Evolutionary conservation across 2,113 vertebrate genomes (phyloP).

Genomic region (Paedocypris sp.): DNA sequence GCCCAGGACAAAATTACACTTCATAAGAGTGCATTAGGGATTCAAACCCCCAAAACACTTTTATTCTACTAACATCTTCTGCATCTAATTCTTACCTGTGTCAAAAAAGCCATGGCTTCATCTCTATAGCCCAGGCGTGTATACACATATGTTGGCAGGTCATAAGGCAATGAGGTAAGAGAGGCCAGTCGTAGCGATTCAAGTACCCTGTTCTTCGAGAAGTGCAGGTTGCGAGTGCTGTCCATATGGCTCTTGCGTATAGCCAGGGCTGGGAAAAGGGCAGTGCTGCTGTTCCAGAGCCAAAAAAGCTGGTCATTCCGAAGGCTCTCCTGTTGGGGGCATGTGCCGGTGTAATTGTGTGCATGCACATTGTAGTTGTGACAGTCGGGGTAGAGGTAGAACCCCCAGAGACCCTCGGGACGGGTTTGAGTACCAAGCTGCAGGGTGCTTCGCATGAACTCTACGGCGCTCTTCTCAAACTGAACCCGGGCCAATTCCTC

Average conservation of each 20-base stretch:
- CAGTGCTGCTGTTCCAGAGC: slow-evolving; percentile 70
- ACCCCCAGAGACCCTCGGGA: slow-evolving; percentile 64
- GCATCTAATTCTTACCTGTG: slow-evolving; percentile 47
- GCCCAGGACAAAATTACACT: too few species aligned
- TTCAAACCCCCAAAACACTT: not conserved
- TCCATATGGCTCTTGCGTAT: slow-evolving; percentile 58
- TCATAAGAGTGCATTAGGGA: not conserved
- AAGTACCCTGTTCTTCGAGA: slow-evolving; percentile 62
- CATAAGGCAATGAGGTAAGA: slow-evolving; percentile 52
- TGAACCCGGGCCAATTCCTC: slow-evolving; percentile 55
- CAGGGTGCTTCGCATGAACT: slow-evolving; percentile 70
- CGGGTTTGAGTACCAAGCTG: slow-evolving; percentile 59
- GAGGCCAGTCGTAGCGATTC: slow-evolving; percentile 64
- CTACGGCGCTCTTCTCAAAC: slow-evolving; percentile 67
- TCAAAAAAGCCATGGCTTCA: slow-evolving; percentile 64
- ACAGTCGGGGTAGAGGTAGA: slow-evolving; percentile 73
- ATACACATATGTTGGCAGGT: slow-evolving; percentile 67
- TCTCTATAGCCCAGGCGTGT: slow-evolving; percentile 65
- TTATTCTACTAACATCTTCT: not conserved
- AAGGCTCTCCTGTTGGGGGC: slow-evolving; percentile 57
- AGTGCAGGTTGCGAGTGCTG: slow-evolving; percentile 52
- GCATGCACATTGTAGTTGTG: slow-evolving; percentile 69
- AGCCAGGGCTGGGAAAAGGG: slow-evolving; percentile 60
- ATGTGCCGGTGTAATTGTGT: slow-evolving; percentile 62
- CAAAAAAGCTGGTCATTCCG: slow-evolving; percentile 71